Conservation (phyloP, 37 sponge, comb jelly and placozoan species). For the Eunapius fragilis region DNA sequence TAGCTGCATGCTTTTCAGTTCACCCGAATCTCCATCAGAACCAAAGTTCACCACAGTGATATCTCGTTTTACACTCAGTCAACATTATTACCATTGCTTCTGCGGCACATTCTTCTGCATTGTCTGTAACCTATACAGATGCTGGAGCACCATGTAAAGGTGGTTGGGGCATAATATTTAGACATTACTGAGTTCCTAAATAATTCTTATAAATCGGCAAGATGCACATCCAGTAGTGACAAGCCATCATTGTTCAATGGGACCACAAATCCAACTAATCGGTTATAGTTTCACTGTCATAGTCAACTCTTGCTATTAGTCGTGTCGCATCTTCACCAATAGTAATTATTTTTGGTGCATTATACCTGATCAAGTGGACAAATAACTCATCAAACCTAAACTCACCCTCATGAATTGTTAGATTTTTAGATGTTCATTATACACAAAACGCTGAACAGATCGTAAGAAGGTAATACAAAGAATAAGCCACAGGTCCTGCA, state of each 20-base stretch:
- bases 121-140: slow-evolving; percentile 57
- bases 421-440: slow-evolving; percentile 17
- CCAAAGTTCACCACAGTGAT: slow-evolving; percentile 55
- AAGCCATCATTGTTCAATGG: slow-evolving; percentile 27
- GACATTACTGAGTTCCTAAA: slow-evolving; percentile 22
- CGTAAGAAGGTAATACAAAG: slow-evolving; percentile 6
- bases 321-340: slow-evolving; percentile 63
- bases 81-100: slow-evolving; percentile 44
- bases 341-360: slow-evolving; percentile 35
- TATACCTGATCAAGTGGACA: slow-evolving; percentile 18
- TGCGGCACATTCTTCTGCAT: slow-evolving; percentile 26
- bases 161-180: slow-evolving; percentile 68
- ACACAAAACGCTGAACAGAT: slow-evolving; percentile 25
- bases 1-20: slow-evolving; percentile 49
- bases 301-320: slow-evolving; percentile 47
- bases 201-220: slow-evolving; percentile 36
- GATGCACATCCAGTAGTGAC: slow-evolving; percentile 20
- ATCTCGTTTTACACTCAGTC: slow-evolving; percentile 39
- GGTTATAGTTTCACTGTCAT: slow-evolving; percentile 60
- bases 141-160: slow-evolving; percentile 21
- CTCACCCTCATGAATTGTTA: slow-evolving; percentile 15
- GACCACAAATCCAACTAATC: slow-evolving; percentile 51
- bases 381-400: slow-evolving; percentile 55
- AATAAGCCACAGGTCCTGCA: slow-evolving; percentile 32
- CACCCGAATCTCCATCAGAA: no score